Conservation (phyloP, 35 echinoderm and acorn worm genomes). For the Acanthaster planci region DNA sequence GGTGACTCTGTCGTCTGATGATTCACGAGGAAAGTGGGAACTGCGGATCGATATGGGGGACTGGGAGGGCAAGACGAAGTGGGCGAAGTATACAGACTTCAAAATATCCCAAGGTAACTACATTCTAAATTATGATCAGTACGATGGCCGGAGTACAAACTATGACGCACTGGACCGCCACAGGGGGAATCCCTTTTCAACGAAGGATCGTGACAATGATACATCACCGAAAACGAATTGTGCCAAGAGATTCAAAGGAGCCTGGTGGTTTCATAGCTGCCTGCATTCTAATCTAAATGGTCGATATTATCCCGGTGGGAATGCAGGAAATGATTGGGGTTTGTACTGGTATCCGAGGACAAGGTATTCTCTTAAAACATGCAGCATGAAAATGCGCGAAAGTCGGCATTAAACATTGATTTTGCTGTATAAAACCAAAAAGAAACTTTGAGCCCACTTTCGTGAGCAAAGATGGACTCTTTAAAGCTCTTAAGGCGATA, state of each 20-base stretch:
- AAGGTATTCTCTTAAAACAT: not conserved
- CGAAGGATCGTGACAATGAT: not conserved
- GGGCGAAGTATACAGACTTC: not conserved
- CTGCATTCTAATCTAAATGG: not conserved
- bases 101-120: not conserved
- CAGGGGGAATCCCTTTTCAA: not conserved
- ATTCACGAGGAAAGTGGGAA: not conserved
- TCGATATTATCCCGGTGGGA: not conserved
- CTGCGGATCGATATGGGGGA: not conserved
- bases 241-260: not conserved
- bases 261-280: conserved; percentile 11
- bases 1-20: not conserved
- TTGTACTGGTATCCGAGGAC: not conserved
- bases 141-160: not conserved
- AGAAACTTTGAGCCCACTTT: too few relatives aligned
- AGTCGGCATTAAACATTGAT: too few relatives aligned
- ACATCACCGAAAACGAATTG: not conserved
- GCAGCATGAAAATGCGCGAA: conserved; percentile 11
- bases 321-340: not conserved
- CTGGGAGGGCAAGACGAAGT: not conserved
- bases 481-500: too few relatives aligned
- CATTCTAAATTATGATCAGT: not conserved
- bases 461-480: too few relatives aligned
- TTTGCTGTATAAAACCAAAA: too few relatives aligned
- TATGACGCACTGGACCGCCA: not conserved